A percentile compares a stretch with the other conserved stretches of the same genome.
These are phyloP conservation scores for Catocala fraxini DNA, from an alignment of 2,888 invertebrate species.

Conservation along the genomic window DNA sequence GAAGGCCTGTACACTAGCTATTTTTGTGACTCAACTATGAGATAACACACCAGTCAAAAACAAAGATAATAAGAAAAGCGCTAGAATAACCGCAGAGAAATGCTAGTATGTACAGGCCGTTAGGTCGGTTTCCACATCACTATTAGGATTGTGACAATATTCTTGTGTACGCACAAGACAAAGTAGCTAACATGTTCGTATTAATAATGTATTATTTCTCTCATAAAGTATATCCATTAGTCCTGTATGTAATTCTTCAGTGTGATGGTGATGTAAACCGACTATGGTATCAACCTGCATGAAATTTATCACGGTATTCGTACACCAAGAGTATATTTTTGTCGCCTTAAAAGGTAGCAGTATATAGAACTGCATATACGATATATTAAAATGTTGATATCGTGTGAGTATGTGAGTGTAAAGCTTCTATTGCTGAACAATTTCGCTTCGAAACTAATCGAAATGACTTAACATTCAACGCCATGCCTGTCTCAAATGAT, in stretches of 20 bases:
- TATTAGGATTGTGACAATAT: conserved; percentile 17
- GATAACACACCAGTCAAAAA: too few species aligned
- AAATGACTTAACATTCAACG: too few species aligned
- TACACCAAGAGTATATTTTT: conserved; percentile 10
- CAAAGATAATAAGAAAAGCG: too few species aligned
- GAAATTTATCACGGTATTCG: background rate
- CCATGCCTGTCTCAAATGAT: too few species aligned
- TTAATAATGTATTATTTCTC: too few species aligned
- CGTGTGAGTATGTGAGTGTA: conserved; percentile 5
- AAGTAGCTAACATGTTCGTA: conserved; percentile 10
- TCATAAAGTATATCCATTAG: too few species aligned
- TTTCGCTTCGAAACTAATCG: background rate
- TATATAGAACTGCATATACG: conserved; percentile 11
- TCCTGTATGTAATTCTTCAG: background rate
- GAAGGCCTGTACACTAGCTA: too few species aligned
- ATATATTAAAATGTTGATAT: conserved; percentile 14
- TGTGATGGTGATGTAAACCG: too few species aligned
- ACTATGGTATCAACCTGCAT: background rate
- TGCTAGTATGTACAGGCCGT: too few species aligned
- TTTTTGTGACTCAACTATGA: too few species aligned
- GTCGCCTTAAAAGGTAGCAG: conserved; percentile 9
- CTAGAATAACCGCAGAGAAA: too few species aligned
- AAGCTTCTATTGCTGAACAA: conserved; percentile 1
- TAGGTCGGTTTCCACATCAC: conserved; percentile 1
- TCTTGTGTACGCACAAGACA: conserved; percentile 23